Conservation (phyloP, 92 coral and sea anemone genomes). For the Phenganax subtilis region DNA sequence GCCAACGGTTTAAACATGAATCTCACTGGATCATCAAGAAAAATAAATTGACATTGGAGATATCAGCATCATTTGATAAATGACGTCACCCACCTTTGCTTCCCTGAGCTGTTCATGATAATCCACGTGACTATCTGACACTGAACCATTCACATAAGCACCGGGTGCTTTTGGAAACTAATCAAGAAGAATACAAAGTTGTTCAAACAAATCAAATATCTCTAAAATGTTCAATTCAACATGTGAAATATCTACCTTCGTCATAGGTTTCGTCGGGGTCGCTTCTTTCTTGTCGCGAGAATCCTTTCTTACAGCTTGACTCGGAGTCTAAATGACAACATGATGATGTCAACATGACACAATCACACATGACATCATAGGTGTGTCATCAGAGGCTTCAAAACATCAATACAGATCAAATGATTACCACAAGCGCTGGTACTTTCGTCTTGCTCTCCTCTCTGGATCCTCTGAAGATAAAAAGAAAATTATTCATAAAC, state of each 20-base stretch:
- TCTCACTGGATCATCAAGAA: background rate
- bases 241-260: background rate
- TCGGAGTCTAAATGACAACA: constrained; percentile 5
- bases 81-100: constrained; percentile 49
- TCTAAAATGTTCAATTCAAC: too few relatives aligned
- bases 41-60: background rate
- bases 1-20: background rate
- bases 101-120: constrained; percentile 60
- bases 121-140: constrained; percentile 26
- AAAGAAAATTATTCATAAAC: background rate
- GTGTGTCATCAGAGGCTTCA: background rate
- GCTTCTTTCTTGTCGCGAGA: constrained; percentile 20
- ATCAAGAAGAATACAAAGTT: background rate
- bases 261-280: background rate
- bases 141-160: constrained; percentile 9
- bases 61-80: too few relatives aligned
- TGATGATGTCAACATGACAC: background rate
- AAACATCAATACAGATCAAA: background rate
- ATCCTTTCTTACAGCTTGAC: constrained; percentile 21
- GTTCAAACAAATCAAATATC: background rate
- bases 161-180: constrained; percentile 26
- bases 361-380: background rate
- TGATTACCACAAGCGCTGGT: constrained; percentile 32
- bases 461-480: background rate
- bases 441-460: constrained; percentile 7